Percentiles rank a stretch among this genome's conserved stretches.
phyloP scores from a whole-genome alignment of 30 jellyfish, hydroid and myxozoan species.

The Cassiopea andromeda region DNA sequence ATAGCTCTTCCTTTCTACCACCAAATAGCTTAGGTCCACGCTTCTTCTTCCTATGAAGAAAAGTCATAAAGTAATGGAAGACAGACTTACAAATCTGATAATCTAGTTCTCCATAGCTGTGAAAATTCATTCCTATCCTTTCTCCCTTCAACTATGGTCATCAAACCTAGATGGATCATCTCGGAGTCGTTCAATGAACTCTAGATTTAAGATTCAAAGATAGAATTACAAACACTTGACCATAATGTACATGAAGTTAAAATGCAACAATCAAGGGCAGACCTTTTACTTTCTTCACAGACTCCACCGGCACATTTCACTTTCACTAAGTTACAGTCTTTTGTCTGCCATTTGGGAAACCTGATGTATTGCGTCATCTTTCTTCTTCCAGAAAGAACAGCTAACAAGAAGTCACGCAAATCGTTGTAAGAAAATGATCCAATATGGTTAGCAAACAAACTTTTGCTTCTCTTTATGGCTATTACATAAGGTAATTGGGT shows the following conservation, averaged over 20 bases:
- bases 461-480: constrained; percentile 49
- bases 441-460: constrained; percentile 24
- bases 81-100: no score
- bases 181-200: no score
- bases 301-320: constrained; percentile 35
- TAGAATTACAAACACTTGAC: no score
- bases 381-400: constrained; percentile 55
- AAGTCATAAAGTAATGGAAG: neutral
- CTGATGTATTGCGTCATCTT: constrained; percentile 11
- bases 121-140: no score
- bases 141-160: no score
- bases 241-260: no score
- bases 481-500: constrained; percentile 62
- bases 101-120: no score
- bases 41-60: constrained; percentile 20
- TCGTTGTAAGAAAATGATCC: constrained; percentile 54
- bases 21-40: constrained; percentile 69
- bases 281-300: constrained; percentile 20
- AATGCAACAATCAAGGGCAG: neutral
- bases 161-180: no score
- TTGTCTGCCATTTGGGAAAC: constrained; percentile 64
- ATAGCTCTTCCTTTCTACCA: constrained; percentile 41
- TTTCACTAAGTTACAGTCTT: constrained; percentile 46
- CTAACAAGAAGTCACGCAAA: constrained; percentile 55
- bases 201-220: no score